Evolutionary conservation across 1,140 invertebrate genomes (phyloP).

Genomic region (Dolichoris vasculosae): DNA sequence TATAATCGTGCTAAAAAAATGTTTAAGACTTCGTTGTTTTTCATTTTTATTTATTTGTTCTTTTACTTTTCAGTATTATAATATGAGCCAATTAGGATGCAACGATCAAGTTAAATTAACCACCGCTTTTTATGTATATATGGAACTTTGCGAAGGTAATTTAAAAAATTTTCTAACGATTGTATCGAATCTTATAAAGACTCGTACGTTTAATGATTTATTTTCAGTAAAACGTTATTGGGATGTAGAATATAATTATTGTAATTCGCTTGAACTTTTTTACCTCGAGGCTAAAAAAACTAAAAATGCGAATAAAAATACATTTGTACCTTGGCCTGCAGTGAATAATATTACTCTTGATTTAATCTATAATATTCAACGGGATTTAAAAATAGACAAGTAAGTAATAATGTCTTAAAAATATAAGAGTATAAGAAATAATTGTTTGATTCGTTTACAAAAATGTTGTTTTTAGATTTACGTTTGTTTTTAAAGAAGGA

Average conservation of each 20-base stretch:
- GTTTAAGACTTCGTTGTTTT: constrained; percentile 19
- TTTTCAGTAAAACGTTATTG: constrained; percentile 63
- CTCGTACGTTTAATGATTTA: constrained; percentile 38
- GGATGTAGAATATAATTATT: constrained; percentile 69
- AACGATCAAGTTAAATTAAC: constrained; percentile 69
- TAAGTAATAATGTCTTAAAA: constrained; percentile 23
- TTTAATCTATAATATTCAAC: constrained; percentile 68
- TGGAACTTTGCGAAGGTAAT: constrained; percentile 72
- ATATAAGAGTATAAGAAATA: not conserved
- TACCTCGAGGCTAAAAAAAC: constrained; percentile 66
- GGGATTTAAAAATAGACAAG: constrained; percentile 57
- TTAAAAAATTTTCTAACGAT: constrained; percentile 32
- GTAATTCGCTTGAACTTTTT: constrained; percentile 63
- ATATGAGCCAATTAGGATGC: constrained; percentile 70
- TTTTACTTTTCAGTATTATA: constrained; percentile 67
- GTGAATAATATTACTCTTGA: constrained; percentile 62
- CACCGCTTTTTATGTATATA: constrained; percentile 70
- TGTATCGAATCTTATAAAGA: constrained; percentile 13
- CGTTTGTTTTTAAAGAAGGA: constrained; percentile 68
- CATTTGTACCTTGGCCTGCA: constrained; percentile 67
- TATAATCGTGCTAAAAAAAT: not conserved
- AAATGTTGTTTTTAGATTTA: constrained; percentile 63
- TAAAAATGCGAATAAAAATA: constrained; percentile 60
- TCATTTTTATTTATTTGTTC: constrained; percentile 13
- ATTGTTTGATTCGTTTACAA: not conserved